Evolutionary conservation across 2,888 invertebrate species (phyloP).

Genomic region (Tipula lateralis): DNA sequence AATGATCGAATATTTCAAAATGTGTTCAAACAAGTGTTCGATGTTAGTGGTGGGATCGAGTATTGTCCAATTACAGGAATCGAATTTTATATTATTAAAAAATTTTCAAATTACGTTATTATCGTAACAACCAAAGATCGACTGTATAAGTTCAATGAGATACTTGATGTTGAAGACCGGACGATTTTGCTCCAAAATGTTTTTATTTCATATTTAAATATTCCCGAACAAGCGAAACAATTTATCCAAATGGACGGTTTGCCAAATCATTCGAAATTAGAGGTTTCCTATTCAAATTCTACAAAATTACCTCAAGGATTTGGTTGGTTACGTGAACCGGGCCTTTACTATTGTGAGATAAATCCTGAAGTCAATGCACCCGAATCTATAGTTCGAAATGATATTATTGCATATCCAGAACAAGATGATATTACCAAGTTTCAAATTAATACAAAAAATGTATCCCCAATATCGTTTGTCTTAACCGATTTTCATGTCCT

Average conservation of each 20-base stretch:
- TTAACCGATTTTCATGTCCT: slow-evolving; percentile 88
- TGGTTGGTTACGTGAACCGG: slow-evolving; percentile 83
- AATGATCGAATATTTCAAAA: slow-evolving; percentile 80
- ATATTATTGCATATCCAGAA: slow-evolving; percentile 35
- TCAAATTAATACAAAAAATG: slow-evolving; percentile 36
- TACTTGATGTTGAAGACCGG: slow-evolving; percentile 69
- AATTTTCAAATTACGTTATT: slow-evolving; percentile 70
- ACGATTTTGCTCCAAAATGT: slow-evolving; percentile 65
- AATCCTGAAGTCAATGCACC: slow-evolving; percentile 36
- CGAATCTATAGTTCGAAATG: slow-evolving; percentile 35
- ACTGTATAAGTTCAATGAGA: slow-evolving; percentile 83
- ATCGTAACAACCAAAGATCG: slow-evolving; percentile 78
- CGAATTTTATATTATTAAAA: slow-evolving; percentile 71
- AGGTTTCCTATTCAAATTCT: slow-evolving; percentile 66
- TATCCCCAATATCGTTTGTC: slow-evolving; percentile 67
- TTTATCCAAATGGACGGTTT: slow-evolving; percentile 70
- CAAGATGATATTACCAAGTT: slow-evolving; percentile 12
- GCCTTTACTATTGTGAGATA: slow-evolving; percentile 69
- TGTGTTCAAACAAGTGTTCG: slow-evolving; percentile 87
- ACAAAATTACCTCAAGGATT: slow-evolving; percentile 68
- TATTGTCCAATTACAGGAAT: slow-evolving; percentile 81
- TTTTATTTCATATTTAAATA: slow-evolving; percentile 70
- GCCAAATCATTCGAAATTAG: slow-evolving; percentile 70
- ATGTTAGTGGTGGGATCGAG: slow-evolving; percentile 68
- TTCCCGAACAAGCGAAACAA: slow-evolving; percentile 57